These are phyloP conservation scores for Amphiduros pacificus DNA, from an alignment of 2,888 invertebrate genomes.

Conservation along the genomic window DNA sequence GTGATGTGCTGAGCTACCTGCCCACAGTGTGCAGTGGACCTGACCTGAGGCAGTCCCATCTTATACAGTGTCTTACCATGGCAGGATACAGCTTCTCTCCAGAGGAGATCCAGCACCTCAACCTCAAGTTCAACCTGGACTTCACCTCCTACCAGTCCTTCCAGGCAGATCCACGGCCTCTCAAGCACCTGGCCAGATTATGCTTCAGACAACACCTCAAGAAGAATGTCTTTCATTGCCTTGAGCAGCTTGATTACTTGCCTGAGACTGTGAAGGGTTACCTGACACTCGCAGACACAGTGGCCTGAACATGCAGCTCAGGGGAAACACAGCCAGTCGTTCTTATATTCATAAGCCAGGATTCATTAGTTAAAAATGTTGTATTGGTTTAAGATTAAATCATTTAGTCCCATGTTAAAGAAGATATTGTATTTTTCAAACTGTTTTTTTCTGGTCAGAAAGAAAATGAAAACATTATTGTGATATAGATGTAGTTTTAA, in stretches of 20 bases:
- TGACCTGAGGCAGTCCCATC: constrained; percentile 9
- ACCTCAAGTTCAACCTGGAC: constrained; percentile 21
- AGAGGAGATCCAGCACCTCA: constrained; percentile 18
- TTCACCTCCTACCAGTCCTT: constrained; percentile 11
- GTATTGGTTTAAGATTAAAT: too few species aligned
- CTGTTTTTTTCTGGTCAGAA: too few species aligned
- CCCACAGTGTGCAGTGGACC: constrained; percentile 23
- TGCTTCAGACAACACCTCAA: constrained; percentile 16
- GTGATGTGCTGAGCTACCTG: constrained; percentile 20
- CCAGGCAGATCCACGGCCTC: constrained; percentile 8
- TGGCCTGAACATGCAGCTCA: too few species aligned
- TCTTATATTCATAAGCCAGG: too few species aligned
- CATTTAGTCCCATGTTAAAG: too few species aligned
- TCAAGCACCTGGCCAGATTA: constrained; percentile 19
- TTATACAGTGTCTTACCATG: constrained; percentile 15
- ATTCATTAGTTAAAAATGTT: too few species aligned
- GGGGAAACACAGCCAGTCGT: too few species aligned
- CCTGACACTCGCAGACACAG: too few species aligned
- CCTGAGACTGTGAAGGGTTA: neutral
- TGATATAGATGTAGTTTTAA: too few species aligned
- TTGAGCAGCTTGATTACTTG: neutral
- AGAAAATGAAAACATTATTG: too few species aligned
- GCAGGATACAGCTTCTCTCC: constrained; percentile 23
- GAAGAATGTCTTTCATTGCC: constrained; percentile 1
- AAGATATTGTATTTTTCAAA: too few species aligned